Evolutionary conservation across 2,888 invertebrate genomes (phyloP), one percentile per base, ranked within the genome.

Genomic region (Thymelicus sylvestris): DNA sequence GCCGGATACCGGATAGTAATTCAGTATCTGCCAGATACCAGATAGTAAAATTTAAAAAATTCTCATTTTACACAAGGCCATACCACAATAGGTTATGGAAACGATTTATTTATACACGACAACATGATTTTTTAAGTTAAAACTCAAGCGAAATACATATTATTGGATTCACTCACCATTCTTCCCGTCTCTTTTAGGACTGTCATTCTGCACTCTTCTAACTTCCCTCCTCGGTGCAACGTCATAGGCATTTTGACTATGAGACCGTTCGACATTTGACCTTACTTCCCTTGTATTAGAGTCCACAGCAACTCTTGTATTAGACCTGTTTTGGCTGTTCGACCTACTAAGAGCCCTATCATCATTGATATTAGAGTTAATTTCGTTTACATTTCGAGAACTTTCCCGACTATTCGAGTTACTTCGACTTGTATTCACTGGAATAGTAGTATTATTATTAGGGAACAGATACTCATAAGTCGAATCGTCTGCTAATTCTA

Each of bases 201-300:
- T 89, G 48, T 74, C 79, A 74, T 86, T 85, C 60, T 84, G 85
- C 50, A 78, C 79, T 77, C 85, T 84, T 75, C 86, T 84, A 38
- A 79, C 10, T n/a, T 87, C 86, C 74, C 86, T 84, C 73, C 87
- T 83, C 0, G 82, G 81, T 1, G 81, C 75, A 0, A 76, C 74
- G 52, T 93, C 92, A 61, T 85, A 91, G 0, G 88, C 83, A 60
- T 89, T 93, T 72, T 92, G 91, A 80, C 93, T 93, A 0, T 84
- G 81, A 2, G 92, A 88, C 4, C 93, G 74, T 76, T 91, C 93
- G 0, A 93, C 81, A 74, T 81, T 86, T 0, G 82, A 70, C 79
- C 85, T 82, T 78, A 81, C 5, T 0, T 59, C 76, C 7, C 82
- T 81, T 0, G 75, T 12, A 71, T 74, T 81, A 79, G 81, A 74